These are phyloP conservation scores for Dunckerocampus dactyliophorus DNA, from an alignment of 2,113 vertebrate genomes.

Conservation along the genomic window DNA sequence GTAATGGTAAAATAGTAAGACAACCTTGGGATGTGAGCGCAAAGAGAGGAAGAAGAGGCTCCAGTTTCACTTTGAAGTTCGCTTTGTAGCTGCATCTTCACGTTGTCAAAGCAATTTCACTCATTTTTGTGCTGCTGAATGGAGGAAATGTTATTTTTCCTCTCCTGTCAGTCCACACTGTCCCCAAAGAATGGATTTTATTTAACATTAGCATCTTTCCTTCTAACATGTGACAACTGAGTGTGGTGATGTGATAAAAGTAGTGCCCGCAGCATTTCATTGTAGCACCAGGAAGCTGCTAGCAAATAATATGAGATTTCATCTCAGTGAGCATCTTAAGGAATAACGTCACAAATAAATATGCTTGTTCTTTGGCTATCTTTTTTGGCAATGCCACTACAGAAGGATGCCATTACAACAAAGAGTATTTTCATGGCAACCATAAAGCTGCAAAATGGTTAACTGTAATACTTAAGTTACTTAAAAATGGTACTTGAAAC, in stretches of 20 bases:
- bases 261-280: not conserved
- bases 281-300: not conserved
- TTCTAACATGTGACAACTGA: not conserved
- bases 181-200: not conserved
- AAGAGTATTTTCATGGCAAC: no score
- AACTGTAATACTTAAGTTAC: no score
- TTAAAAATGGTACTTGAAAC: no score
- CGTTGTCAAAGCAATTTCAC: not conserved
- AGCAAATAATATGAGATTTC: not conserved
- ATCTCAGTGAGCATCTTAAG: no score
- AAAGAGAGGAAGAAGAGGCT: slow-evolving; percentile 2
- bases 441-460: no score
- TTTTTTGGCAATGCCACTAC: no score
- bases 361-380: no score
- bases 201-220: not conserved
- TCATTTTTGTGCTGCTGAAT: not conserved
- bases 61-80: slow-evolving; percentile 1
- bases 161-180: not conserved
- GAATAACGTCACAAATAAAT: no score
- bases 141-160: not conserved
- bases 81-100: slow-evolving; percentile 1
- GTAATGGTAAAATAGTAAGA: slow-evolving; percentile 19
- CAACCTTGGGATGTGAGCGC: not conserved
- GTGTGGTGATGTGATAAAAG: not conserved
- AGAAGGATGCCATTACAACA: no score